Percentiles rank a stretch among this genome's conserved stretches.
phyloP scores from a whole-genome alignment of 2,113 vertebrate species.

The Fulmarus glacialis region DNA sequence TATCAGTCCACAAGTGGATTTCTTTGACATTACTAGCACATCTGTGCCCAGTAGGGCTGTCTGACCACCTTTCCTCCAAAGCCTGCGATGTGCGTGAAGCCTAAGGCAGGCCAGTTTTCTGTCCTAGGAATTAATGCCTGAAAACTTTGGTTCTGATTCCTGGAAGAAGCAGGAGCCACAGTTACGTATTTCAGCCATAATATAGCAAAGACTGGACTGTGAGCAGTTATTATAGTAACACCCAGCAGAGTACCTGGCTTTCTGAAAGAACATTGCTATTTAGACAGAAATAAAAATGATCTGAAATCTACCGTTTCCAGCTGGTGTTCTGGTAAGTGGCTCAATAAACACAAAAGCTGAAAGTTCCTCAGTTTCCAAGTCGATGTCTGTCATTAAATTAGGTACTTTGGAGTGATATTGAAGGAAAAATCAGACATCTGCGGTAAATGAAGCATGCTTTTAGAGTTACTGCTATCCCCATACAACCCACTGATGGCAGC shows the following conservation, averaged over 20 bases:
- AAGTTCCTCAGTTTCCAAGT: neutral
- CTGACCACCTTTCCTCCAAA: neutral
- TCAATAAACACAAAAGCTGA: conserved; percentile 21
- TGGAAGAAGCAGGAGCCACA: neutral
- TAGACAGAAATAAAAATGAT: neutral
- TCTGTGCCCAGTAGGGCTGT: neutral
- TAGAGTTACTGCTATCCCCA: neutral
- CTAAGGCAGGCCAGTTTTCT: neutral
- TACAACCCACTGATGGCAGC: neutral
- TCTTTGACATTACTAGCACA: neutral
- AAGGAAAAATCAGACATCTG: neutral
- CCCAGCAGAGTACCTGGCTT: neutral
- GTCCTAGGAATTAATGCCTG: neutral
- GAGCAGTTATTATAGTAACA: neutral
- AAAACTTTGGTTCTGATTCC: neutral
- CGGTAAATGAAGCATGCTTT: neutral
- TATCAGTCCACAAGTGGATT: neutral
- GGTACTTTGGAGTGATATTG: neutral
- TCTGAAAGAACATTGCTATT: neutral
- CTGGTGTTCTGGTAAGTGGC: neutral
- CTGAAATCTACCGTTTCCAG: neutral
- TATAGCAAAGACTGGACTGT: neutral
- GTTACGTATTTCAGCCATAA: neutral
- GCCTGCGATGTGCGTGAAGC: fast-evolving
- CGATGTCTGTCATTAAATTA: neutral